phyloP scores from a whole-genome alignment of 2,797 vertebrate species.

The Pitangus sulphuratus region DNA sequence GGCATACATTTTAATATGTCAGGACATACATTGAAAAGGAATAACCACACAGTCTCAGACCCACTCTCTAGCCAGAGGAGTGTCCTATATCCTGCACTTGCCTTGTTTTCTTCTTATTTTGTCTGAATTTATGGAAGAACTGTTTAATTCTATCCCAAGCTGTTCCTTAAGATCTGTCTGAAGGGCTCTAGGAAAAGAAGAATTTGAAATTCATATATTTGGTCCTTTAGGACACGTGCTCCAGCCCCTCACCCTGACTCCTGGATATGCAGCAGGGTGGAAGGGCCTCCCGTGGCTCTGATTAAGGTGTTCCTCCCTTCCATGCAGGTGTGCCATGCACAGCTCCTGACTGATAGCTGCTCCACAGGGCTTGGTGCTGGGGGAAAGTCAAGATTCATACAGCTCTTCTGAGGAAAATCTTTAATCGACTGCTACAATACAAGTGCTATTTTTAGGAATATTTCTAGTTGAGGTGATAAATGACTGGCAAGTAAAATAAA shows the following conservation, averaged over 20 bases:
- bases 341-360: background rate
- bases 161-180: background rate
- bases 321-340: accelerated
- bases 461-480: background rate
- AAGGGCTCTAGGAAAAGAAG: background rate
- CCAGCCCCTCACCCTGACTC: background rate
- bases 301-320: background rate
- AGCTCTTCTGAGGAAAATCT: background rate
- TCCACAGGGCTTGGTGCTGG: background rate
- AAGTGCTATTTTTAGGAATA: background rate
- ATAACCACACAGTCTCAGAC: background rate
- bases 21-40: background rate
- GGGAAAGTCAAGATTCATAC: background rate
- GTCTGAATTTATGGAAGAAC: background rate
- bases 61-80: background rate
- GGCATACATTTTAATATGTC: background rate
- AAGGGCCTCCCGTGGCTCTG: background rate
- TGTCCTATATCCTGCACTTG: background rate
- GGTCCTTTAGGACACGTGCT: background rate
- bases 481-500: background rate
- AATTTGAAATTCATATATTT: background rate
- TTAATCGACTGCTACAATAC: background rate
- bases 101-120: background rate
- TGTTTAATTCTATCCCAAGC: background rate
- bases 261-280: background rate